Evolutionary conservation across 2,113 vertebrate genomes (phyloP).

Genomic region (Aspiorhynchus laticeps): DNA sequence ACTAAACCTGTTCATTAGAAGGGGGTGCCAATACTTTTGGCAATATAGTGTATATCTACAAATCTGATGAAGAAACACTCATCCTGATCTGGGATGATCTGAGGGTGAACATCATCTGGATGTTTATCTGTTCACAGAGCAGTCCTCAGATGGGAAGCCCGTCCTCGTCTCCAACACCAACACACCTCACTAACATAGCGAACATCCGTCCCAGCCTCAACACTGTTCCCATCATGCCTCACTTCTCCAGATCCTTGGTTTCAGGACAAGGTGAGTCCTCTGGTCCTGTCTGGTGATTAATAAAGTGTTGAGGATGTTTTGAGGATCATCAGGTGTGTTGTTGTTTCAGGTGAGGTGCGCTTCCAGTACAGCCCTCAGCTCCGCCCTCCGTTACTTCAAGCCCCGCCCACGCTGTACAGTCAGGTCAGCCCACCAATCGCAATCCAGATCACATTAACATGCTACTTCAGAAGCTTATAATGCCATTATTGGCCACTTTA

Average conservation of each 20-base stretch:
- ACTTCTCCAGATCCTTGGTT: conserved; percentile 84
- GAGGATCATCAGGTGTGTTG: neutral
- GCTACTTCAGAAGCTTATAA: too few species aligned
- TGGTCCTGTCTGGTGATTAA: neutral
- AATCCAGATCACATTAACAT: neutral
- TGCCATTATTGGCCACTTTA: too few species aligned
- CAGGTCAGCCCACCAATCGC: conserved; percentile 64
- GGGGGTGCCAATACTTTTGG: too few species aligned
- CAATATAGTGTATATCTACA: too few species aligned
- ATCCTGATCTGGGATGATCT: neutral
- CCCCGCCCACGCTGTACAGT: conserved; percentile 81
- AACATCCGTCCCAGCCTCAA: conserved; percentile 82
- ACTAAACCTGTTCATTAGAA: too few species aligned
- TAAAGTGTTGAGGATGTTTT: neutral
- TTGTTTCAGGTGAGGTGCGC: conserved; percentile 84
- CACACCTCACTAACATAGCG: conserved; percentile 66
- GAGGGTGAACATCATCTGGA: neutral
- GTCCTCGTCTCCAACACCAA: neutral
- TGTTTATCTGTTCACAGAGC: neutral
- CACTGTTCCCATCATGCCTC: conserved; percentile 83
- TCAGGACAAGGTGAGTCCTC: conserved; percentile 80
- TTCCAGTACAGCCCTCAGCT: conserved; percentile 91
- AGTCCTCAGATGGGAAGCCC: neutral
- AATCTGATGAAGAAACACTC: too few species aligned
- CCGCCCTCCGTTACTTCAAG: conserved; percentile 83